phyloP scores from a whole-genome alignment of 2,113 vertebrate species.

The Telmatochromis sp. region DNA sequence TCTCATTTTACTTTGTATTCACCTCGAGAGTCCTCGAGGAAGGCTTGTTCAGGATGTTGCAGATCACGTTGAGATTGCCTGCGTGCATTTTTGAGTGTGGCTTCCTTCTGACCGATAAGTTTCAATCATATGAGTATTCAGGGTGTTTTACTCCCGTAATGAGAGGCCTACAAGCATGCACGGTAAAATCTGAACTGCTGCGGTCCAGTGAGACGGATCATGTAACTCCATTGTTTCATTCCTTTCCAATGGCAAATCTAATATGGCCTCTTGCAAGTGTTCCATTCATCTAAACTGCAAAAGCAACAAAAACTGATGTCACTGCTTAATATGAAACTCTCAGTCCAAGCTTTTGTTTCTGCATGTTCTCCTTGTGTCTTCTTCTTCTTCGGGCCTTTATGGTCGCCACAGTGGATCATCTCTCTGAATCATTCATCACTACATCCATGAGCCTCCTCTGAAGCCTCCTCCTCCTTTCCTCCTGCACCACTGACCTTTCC shows the following conservation, averaged over 20 bases:
- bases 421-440: too few species aligned
- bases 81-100: rapidly evolving
- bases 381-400: neutral
- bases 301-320: neutral
- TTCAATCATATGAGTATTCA: neutral
- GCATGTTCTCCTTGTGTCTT: neutral
- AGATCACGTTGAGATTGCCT: rapidly evolving
- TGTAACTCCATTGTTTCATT: neutral
- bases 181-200: neutral
- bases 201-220: neutral
- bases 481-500: neutral
- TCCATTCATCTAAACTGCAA: neutral
- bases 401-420: too few species aligned
- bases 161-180: neutral
- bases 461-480: neutral
- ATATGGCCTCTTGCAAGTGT: neutral
- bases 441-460: neutral
- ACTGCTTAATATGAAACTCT: neutral
- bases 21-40: neutral
- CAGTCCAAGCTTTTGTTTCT: neutral
- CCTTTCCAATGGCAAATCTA: neutral
- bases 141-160: neutral
- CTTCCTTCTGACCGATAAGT: rapidly evolving
- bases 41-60: neutral
- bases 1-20: neutral